Conservation (phyloP, 2,113 vertebrate genomes). For the Chlamydotis undulata region DNA sequence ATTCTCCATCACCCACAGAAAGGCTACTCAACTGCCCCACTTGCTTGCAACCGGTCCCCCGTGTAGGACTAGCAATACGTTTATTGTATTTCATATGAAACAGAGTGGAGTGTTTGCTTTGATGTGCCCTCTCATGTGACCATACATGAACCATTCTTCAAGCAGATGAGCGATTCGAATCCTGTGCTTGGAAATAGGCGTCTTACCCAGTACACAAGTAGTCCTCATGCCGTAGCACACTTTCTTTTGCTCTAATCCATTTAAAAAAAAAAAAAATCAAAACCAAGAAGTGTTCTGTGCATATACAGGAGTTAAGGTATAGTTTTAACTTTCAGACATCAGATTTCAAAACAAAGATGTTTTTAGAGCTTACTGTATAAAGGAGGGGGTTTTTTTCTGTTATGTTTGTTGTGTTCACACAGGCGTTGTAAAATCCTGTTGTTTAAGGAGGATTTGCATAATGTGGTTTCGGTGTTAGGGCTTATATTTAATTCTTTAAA, state of each 20-base stretch:
- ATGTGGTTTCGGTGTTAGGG: neutral
- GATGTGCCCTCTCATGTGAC: neutral
- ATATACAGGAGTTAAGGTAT: neutral
- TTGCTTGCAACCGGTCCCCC: neutral
- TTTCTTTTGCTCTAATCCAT: neutral
- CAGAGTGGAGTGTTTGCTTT: neutral
- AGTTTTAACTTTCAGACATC: neutral
- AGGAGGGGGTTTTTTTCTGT: neutral
- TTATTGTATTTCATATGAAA: neutral
- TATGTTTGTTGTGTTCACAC: neutral
- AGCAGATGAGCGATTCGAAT: neutral
- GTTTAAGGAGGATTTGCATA: neutral
- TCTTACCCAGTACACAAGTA: neutral
- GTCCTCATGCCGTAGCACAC: neutral
- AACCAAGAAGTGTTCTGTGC: neutral
- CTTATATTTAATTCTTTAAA: conserved; percentile 2
- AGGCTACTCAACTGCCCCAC: neutral
- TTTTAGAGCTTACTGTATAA: neutral
- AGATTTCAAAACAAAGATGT: neutral
- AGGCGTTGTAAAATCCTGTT: neutral
- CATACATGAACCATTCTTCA: neutral
- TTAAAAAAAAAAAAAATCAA: neutral
- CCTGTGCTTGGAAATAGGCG: neutral
- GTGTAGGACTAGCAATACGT: neutral
- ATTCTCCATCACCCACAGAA: neutral